These are phyloP conservation scores for Leptodactylus fuscus DNA, from an alignment of 2,113 vertebrate genomes.

Conservation along the genomic window DNA sequence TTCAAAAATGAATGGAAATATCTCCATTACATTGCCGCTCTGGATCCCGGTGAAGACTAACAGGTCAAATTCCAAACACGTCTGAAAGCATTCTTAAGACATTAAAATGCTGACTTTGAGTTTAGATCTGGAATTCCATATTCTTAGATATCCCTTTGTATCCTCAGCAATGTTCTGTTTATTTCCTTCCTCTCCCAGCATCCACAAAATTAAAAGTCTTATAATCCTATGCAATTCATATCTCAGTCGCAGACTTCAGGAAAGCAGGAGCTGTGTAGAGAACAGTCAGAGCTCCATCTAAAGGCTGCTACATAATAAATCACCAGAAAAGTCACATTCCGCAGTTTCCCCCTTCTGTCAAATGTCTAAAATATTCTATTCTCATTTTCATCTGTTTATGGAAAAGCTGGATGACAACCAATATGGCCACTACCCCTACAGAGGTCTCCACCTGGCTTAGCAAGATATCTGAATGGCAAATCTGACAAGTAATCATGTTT, in stretches of 20 bases:
- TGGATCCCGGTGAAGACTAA: not conserved
- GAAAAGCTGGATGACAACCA: not conserved
- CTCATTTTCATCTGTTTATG: not conserved
- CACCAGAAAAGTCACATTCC: not conserved
- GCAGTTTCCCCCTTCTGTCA: not conserved
- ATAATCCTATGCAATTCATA: conserved; percentile 19
- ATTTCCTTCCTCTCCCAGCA: not conserved
- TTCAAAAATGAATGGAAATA: too few relatives aligned
- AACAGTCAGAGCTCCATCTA: conserved; percentile 46
- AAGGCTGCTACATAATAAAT: not conserved
- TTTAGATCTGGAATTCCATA: not conserved
- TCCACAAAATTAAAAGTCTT: not conserved
- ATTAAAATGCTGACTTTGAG: not conserved
- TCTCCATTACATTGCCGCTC: too few relatives aligned
- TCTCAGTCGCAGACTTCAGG: not conserved
- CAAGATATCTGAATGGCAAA: too few relatives aligned
- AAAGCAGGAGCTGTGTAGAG: not conserved
- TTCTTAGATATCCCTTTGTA: not conserved
- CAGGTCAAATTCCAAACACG: not conserved
- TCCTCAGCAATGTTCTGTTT: too few relatives aligned
- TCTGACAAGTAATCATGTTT: too few relatives aligned
- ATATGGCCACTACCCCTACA: too few relatives aligned
- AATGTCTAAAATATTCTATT: too few relatives aligned
- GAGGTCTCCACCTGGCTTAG: too few relatives aligned
- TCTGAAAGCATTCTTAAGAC: not conserved